phyloP scores from a whole-genome alignment of 2,113 vertebrate species.

The Orycteropus afer region DNA sequence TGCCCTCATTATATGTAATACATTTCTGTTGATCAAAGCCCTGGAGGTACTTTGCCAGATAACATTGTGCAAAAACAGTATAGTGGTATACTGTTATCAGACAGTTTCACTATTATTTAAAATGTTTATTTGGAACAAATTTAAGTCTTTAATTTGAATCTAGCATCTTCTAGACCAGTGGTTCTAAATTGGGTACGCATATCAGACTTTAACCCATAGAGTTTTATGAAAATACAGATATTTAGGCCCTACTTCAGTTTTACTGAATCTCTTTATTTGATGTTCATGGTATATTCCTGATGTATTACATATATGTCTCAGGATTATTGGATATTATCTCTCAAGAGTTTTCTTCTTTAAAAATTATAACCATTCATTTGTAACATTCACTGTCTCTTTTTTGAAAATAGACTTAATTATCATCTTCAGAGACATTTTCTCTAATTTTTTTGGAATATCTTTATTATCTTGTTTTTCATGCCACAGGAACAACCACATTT shows the following conservation, averaged over 20 bases:
- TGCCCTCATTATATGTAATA: neutral
- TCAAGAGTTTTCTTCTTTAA: neutral
- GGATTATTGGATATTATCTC: neutral
- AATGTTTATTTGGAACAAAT: neutral
- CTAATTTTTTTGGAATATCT: neutral
- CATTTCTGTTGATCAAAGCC: neutral
- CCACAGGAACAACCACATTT: neutral
- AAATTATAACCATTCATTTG: neutral
- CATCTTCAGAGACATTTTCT: conserved; percentile 2
- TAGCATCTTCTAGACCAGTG: neutral
- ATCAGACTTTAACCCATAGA: neutral
- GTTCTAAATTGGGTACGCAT: neutral
- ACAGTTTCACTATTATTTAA: neutral
- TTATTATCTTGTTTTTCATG: neutral
- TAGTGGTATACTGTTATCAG: neutral
- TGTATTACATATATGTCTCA: neutral
- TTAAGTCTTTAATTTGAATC: neutral
- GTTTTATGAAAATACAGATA: neutral
- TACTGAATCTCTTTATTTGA: neutral
- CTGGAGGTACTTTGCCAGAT: neutral
- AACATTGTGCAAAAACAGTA: neutral
- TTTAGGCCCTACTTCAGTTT: neutral
- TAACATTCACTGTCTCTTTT: neutral
- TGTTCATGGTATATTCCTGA: neutral
- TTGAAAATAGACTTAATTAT: neutral